Evolutionary conservation across 1,140 invertebrate genomes (phyloP).

Genomic region (Cydia amplana): DNA sequence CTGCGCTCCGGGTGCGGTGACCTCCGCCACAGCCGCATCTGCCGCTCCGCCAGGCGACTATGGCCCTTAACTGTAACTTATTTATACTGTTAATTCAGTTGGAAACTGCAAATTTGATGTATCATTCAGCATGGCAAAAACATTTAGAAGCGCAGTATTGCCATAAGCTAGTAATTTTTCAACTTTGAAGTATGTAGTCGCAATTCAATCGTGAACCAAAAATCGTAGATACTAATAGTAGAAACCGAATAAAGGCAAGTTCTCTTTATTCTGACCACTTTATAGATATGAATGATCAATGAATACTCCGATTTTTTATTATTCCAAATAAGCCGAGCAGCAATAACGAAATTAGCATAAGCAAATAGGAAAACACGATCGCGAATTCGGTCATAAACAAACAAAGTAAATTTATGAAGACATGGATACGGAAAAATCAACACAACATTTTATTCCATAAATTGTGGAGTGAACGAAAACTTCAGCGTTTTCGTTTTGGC

Average conservation of each 20-base stretch:
- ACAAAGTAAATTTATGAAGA: conserved; percentile 31
- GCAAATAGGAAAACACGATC: conserved; percentile 27
- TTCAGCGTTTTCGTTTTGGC: conserved; percentile 16
- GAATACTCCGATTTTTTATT: neutral
- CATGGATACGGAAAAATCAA: conserved; percentile 4
- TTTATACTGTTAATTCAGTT: conserved; percentile 9
- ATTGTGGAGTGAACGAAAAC: conserved; percentile 4
- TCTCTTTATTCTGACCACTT: neutral
- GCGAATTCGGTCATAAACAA: conserved; percentile 30
- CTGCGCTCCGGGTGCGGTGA: conserved; percentile 65
- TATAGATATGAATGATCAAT: neutral
- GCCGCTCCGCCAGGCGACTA: conserved; percentile 46
- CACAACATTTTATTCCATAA: conserved; percentile 9
- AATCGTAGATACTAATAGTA: neutral
- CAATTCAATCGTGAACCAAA: neutral
- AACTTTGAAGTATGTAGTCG: neutral
- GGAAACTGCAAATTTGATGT: conserved; percentile 9
- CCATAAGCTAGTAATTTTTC: neutral
- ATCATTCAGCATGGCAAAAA: neutral
- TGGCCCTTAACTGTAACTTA: conserved; percentile 3
- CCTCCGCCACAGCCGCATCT: conserved; percentile 60
- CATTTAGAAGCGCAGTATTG: neutral
- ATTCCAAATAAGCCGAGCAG: conserved; percentile 20
- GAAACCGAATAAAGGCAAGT: neutral
- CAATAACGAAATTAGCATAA: conserved; percentile 29